phyloP scores from a whole-genome alignment of 2,888 invertebrate genomes.

The Meteorus cinctellus region DNA sequence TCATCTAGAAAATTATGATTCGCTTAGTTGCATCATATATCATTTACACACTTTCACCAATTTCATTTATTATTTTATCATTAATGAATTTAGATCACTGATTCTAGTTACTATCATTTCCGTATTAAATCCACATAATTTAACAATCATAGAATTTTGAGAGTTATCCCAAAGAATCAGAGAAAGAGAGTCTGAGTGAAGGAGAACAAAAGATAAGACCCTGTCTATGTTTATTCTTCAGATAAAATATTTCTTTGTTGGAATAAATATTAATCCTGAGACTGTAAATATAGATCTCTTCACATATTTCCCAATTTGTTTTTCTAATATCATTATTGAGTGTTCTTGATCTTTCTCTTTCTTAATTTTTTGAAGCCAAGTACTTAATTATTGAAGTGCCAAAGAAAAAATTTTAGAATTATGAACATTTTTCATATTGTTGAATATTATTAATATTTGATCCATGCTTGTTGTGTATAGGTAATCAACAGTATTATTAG shows the following conservation, averaged over 20 bases:
- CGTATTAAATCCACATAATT: background rate
- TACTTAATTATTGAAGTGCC: background rate
- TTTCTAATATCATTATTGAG: background rate
- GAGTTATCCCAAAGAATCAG: background rate
- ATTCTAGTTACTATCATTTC: constrained; percentile 47
- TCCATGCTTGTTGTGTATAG: constrained; percentile 26
- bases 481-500: constrained; percentile 46
- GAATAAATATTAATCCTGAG: background rate
- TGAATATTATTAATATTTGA: background rate
- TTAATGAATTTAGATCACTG: constrained; percentile 18
- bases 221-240: no score
- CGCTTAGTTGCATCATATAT: constrained; percentile 44
- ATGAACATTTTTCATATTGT: background rate
- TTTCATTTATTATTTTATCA: constrained; percentile 28
- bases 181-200: background rate
- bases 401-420: background rate
- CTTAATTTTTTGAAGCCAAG: background rate
- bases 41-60: constrained; percentile 26
- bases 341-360: background rate
- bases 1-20: constrained; percentile 20
- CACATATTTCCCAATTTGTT: background rate
- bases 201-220: background rate
- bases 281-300: background rate
- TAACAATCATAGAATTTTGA: background rate
- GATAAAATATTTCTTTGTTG: background rate